Percentiles rank a stretch among this genome's conserved stretches.
phyloP scores from a whole-genome alignment of 2,888 invertebrate species.

The Tryphoninae sp. region DNA sequence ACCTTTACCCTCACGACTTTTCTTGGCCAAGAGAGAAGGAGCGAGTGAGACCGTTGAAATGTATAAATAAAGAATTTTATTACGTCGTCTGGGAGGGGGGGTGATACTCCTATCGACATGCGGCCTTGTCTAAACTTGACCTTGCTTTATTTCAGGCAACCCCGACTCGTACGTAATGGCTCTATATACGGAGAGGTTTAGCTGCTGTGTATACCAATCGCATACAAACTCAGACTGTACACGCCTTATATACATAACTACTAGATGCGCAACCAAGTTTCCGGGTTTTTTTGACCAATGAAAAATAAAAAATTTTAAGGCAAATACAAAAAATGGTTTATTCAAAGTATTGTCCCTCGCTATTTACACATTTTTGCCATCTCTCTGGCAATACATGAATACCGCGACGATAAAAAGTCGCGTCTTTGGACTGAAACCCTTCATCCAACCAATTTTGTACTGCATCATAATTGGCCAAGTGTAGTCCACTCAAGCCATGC shows the following conservation, averaged over 20 bases:
- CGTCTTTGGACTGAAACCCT: no score
- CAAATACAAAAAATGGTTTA: no score
- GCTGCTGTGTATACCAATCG: conserved; percentile 31
- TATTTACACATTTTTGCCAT: no score
- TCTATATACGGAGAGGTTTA: conserved; percentile 62
- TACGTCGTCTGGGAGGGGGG: conserved; percentile 64
- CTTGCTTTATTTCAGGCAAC: conserved; percentile 82
- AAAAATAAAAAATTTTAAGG: no score
- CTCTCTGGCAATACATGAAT: no score
- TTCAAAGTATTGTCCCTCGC: no score
- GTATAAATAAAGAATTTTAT: conserved; percentile 71
- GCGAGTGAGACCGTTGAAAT: conserved; percentile 40
- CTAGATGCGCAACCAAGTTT: no score
- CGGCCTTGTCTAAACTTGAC: conserved; percentile 81
- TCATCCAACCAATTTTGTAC: no score
- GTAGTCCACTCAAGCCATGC: no score
- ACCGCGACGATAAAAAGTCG: no score
- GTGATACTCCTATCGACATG: conserved; percentile 74
- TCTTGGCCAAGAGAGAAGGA: conserved; percentile 5
- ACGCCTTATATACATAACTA: conserved; percentile 12
- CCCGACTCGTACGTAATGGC: conserved; percentile 65
- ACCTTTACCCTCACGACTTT: conserved; percentile 29
- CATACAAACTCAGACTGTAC: conserved; percentile 12
- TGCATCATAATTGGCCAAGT: no score
- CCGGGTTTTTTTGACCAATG: no score